Base-by-base conservation (phyloP, 2,888 invertebrate species). In the Cancer borealis region DNA sequence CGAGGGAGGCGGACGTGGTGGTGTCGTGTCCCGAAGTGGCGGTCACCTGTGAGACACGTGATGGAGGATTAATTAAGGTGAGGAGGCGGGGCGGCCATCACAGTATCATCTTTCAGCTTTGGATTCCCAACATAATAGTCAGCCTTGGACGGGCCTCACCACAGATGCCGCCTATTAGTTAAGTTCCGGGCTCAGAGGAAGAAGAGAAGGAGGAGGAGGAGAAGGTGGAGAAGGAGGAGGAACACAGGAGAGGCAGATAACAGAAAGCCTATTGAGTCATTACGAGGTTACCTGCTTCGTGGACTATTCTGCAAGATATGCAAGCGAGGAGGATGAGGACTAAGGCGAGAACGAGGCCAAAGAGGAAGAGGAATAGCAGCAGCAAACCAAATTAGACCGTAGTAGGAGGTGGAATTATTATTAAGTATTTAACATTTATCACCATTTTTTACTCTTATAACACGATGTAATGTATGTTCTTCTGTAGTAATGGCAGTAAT, bases 111-210 rank as follows among this genome's bases (percentile, higher is more conserved):
- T 84, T 84, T 84, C 84, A 84, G 39, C 84, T 39, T 84, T 17
- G 84, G 39, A 14, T 84, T 84, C 84, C 84, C 39, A 84, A 84
- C 84, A 60, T 49, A 90, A 49, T 90, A 90, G 90, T 60, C 30
- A 90, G 30, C 30, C 90, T 60, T 39, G 54, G 90, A 60, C 14
- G n/a, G 88, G 60, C 47, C 30, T 39, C 21, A 14, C 47, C 26
- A 26, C 60, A 6, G 47, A 54, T 47, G 17, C 90, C 90, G 17
- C 46, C 66, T 30, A 92, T 92, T 84, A 84, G 79, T 49, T 79
- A 84, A 30, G 84, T 79, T 47, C 26, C 26, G 30, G 49, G 92
- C 66, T 46, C 45, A n/a, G 21, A 73, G 45, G 26, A 73, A 26
- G 21, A 26, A 26, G 84, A 84, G 79, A 26, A 49, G 14, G 73